Evolutionary conservation across 2,797 vertebrate genomes (phyloP).

Genomic region (Acipenser ruthenus): DNA sequence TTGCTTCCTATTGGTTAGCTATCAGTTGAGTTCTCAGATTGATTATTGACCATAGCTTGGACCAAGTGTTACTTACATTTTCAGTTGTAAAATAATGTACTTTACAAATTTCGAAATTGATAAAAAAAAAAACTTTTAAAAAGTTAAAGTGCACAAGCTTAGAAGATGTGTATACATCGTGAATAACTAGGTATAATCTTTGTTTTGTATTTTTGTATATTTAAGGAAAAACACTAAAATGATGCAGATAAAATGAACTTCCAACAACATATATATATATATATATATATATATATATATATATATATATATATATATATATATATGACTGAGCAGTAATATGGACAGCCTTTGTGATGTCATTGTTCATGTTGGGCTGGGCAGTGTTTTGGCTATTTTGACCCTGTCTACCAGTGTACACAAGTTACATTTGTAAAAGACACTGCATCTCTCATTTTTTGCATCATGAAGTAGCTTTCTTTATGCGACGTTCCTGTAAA

Average conservation of each 20-base stretch:
- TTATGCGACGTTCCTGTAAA: conserved; percentile 39
- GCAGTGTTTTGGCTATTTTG: conserved; percentile 10
- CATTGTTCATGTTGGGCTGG: no score
- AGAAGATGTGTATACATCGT: conserved; percentile 57
- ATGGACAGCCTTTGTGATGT: no score
- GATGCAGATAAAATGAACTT: conserved; percentile 38
- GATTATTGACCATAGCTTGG: conserved; percentile 47
- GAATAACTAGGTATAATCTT: conserved; percentile 50
- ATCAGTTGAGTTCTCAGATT: conserved; percentile 64
- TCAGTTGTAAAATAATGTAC: conserved; percentile 76
- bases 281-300: conserved; percentile 20
- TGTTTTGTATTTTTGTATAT: conserved; percentile 82
- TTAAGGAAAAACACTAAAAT: conserved; percentile 53
- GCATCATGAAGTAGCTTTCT: conserved; percentile 43
- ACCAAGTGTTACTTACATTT: conserved; percentile 51
- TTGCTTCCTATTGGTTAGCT: conserved; percentile 81
- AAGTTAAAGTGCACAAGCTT: conserved; percentile 47
- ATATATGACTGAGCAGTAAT: no score
- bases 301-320: conserved; percentile 10
- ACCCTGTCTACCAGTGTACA: conserved; percentile 45
- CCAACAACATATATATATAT: conserved; percentile 22
- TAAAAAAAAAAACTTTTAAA: conserved; percentile 53
- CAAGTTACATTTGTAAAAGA: conserved; percentile 42
- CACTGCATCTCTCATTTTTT: conserved; percentile 48
- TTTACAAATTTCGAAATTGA: conserved; percentile 69